Evolutionary conservation across 1,140 invertebrate species (phyloP).

Genomic region (Dinothrombium tinctorium): DNA sequence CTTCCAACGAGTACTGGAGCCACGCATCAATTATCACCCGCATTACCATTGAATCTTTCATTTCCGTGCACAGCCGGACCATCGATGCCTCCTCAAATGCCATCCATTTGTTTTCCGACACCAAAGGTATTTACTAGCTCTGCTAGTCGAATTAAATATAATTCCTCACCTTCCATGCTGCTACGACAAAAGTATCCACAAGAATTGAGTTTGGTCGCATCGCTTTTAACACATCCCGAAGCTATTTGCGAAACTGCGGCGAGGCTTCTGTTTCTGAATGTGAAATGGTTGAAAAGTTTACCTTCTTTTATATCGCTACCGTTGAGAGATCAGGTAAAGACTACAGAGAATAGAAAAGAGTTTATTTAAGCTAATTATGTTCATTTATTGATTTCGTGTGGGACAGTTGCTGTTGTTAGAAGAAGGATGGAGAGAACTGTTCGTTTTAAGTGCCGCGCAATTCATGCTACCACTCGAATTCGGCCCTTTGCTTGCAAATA

Average conservation of each 20-base stretch:
- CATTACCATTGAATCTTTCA: not conserved
- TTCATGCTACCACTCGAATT: conserved; percentile 52
- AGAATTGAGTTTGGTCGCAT: not conserved
- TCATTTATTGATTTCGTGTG: conserved; percentile 6
- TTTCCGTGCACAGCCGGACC: not conserved
- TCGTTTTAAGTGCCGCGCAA: conserved; percentile 62
- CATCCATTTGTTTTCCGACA: not conserved
- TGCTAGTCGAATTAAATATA: not conserved
- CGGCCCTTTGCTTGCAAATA: conserved; percentile 28
- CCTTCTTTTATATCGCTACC: conserved; percentile 45
- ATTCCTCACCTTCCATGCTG: not conserved
- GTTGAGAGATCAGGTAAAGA: conserved; percentile 42
- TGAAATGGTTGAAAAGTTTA: conserved; percentile 61
- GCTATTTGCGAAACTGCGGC: conserved; percentile 63
- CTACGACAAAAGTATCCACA: not conserved
- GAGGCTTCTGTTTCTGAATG: conserved; percentile 60
- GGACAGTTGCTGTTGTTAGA: conserved; percentile 43
- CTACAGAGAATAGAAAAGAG: not conserved
- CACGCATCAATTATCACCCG: too few relatives aligned
- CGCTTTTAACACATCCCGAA: conserved; percentile 22
- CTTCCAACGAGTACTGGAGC: too few relatives aligned
- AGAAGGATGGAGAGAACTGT: conserved; percentile 74
- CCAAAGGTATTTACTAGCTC: not conserved
- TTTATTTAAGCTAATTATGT: conserved; percentile 4
- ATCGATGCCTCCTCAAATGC: not conserved